phyloP scores from a whole-genome alignment of 1,140 invertebrate species.

The Vanessa tameamea region DNA sequence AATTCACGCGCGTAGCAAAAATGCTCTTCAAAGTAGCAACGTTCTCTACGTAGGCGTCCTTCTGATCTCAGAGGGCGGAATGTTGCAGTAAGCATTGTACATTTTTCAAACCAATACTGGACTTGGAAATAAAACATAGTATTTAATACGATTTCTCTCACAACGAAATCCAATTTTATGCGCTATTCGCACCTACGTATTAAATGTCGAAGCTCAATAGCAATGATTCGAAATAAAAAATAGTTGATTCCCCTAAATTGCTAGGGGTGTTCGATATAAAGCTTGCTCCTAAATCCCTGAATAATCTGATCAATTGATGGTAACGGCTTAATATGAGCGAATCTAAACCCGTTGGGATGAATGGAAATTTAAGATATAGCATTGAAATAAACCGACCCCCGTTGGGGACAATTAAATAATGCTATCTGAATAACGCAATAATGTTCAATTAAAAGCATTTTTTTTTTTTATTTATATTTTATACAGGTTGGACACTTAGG shows the following conservation, averaged over 20 bases:
- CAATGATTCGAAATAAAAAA: constrained; percentile 24
- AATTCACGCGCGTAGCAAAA: neutral
- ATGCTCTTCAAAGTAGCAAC: neutral
- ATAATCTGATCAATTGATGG: constrained; percentile 3
- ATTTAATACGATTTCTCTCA: constrained; percentile 21
- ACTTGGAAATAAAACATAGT: constrained; percentile 27
- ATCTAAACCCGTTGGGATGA: neutral
- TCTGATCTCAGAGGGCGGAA: constrained; percentile 12
- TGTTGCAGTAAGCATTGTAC: constrained; percentile 14
- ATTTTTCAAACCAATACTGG: constrained; percentile 29
- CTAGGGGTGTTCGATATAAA: constrained; percentile 22
- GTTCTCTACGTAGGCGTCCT: constrained; percentile 14
- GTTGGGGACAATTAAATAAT: neutral
- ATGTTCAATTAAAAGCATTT: too few relatives aligned
- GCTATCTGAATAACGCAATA: neutral
- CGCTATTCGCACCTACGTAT: constrained; percentile 31
- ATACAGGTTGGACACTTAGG: too few relatives aligned
- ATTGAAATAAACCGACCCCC: neutral
- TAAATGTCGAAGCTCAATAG: constrained; percentile 27
- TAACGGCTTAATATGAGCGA: constrained; percentile 14
- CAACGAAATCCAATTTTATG: constrained; percentile 33
- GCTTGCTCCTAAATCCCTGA: constrained; percentile 16
- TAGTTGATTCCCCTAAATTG: constrained; percentile 25
- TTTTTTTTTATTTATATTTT: too few relatives aligned
- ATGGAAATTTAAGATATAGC: neutral